These are phyloP conservation scores for Slavum lentiscoides DNA, from an alignment of 2,888 invertebrate species.

Conservation along the genomic window DNA sequence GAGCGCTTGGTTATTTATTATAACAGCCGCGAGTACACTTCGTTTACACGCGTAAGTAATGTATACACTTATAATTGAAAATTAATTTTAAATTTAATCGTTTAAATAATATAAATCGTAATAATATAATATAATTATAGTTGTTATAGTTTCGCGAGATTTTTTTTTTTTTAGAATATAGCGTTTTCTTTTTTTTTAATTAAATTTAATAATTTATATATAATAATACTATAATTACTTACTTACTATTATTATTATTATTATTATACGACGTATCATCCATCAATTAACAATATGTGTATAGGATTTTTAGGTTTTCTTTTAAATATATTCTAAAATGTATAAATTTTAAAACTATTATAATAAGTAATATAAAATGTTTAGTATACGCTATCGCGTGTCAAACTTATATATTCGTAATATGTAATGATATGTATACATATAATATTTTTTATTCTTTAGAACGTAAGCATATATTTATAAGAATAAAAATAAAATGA, in stretches of 20 bases:
- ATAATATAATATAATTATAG: no score
- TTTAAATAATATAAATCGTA: no score
- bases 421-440: not conserved
- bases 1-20: no score
- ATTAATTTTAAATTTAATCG: no score
- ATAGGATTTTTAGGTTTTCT: not conserved
- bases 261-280: constrained; percentile 43
- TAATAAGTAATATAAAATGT: not conserved
- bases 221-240: constrained; percentile 2
- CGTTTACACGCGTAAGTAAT: no score
- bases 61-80: no score
- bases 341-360: constrained; percentile 18
- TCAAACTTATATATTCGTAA: not conserved
- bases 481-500: not conserved
- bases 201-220: constrained; percentile 24
- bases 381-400: not conserved
- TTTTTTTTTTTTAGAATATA: not conserved
- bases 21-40: no score
- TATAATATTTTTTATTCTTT: constrained; percentile 22
- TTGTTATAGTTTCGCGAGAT: constrained; percentile 4
- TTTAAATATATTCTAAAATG: not conserved
- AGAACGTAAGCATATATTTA: constrained; percentile 16
- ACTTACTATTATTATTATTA: not conserved
- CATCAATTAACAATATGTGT: constrained; percentile 53
- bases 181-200: constrained; percentile 6